A percentile compares a stretch with the other conserved stretches of the same genome.
phyloP scores from a whole-genome alignment of 2,113 vertebrate species.

The Pelecanoides urinatrix region DNA sequence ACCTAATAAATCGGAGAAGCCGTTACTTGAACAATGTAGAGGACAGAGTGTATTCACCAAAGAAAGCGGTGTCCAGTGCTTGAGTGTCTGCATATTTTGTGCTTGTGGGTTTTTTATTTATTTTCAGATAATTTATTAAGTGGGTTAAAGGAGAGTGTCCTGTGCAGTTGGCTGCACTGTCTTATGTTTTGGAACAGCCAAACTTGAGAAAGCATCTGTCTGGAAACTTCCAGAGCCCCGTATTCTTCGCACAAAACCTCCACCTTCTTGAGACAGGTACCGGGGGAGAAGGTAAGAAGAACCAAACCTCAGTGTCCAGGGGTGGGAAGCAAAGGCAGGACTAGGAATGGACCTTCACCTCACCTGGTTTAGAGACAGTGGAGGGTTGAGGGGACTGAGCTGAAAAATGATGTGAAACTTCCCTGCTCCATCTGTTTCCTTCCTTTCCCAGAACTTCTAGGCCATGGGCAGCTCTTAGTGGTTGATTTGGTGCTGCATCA shows the following conservation, averaged over 20 bases:
- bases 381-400: neutral
- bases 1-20: constrained; percentile 45
- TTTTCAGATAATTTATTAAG: constrained; percentile 78
- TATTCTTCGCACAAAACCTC: constrained; percentile 42
- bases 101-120: constrained; percentile 72
- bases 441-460: neutral
- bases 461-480: constrained; percentile 6
- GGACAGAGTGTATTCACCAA: constrained; percentile 76
- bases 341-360: neutral
- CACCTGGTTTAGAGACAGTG: neutral
- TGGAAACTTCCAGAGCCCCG: constrained; percentile 29
- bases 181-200: neutral
- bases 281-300: neutral
- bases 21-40: constrained; percentile 70
- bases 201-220: constrained; percentile 27
- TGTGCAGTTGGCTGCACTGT: constrained; percentile 31
- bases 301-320: neutral
- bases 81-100: constrained; percentile 66
- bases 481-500: neutral
- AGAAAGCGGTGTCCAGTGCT: constrained; percentile 68
- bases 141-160: constrained; percentile 45
- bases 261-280: neutral
- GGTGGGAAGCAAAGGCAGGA: neutral
- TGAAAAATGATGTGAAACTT: neutral
- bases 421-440: constrained; percentile 10